Conservation (phyloP, 2,888 invertebrate species). For the Melinaea menophilus region DNA sequence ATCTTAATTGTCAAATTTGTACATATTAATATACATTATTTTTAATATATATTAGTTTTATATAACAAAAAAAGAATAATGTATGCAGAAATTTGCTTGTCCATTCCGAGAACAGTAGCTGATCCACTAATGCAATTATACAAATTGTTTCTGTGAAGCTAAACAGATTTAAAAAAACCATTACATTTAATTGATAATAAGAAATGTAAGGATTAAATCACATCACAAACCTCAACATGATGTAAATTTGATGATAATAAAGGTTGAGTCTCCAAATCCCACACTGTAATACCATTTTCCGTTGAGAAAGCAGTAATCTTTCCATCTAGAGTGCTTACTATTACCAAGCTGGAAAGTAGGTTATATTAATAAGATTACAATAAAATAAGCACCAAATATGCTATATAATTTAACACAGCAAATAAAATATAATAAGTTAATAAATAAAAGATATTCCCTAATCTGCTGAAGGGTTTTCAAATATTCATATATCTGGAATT, state of each 20-base stretch:
- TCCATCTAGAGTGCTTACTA: conserved; percentile 95
- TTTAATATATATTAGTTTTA: too few species aligned
- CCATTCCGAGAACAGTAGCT: too few species aligned
- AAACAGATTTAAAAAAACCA: background rate
- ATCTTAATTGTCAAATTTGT: too few species aligned
- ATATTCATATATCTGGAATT: too few species aligned
- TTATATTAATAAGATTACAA: background rate
- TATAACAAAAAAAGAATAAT: too few species aligned
- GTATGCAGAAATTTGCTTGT: too few species aligned
- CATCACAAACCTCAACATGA: conserved; percentile 83
- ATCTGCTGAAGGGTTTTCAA: too few species aligned
- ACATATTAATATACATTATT: too few species aligned
- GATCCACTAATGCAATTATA: too few species aligned
- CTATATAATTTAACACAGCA: background rate
- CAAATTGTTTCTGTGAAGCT: too few species aligned
- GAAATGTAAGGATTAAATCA: background rate
- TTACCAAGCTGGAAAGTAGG: conserved; percentile 79
- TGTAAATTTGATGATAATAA: conserved; percentile 94
- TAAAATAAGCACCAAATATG: background rate
- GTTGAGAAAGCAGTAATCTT: conserved; percentile 88
- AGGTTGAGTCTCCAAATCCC: conserved; percentile 89
- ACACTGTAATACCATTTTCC: conserved; percentile 82
- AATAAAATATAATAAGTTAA: background rate
- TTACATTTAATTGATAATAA: background rate
- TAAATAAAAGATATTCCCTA: too few species aligned